Conservation (phyloP, 2,797 vertebrate species). For the Phalanger gymnotis region DNA sequence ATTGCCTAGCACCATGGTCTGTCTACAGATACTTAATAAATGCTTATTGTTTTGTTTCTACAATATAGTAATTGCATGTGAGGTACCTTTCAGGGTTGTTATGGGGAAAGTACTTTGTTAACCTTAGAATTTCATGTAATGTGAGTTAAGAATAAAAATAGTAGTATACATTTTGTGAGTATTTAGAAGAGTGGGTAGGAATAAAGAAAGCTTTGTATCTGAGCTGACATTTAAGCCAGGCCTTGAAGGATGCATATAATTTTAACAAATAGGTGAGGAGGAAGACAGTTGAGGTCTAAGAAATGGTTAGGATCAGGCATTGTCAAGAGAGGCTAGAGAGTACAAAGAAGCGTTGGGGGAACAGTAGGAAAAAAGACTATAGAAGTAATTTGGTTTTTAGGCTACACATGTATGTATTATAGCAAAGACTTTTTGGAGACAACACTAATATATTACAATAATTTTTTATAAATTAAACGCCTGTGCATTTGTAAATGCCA, state of each 20-base stretch:
- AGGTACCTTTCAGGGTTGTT: neutral
- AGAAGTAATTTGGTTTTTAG: neutral
- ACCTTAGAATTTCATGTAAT: neutral
- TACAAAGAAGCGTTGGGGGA: too few species aligned
- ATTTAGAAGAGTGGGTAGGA: neutral
- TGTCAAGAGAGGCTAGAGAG: neutral
- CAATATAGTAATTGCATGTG: too few species aligned
- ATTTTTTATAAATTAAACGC: neutral
- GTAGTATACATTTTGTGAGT: neutral
- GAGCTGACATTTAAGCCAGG: neutral
- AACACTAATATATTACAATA: neutral
- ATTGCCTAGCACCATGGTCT: too few species aligned
- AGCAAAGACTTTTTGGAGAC: neutral
- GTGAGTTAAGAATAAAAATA: neutral
- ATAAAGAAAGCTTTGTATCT: neutral
- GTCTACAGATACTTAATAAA: too few species aligned
- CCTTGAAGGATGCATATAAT: neutral
- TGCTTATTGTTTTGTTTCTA: too few species aligned
- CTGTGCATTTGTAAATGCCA: neutral
- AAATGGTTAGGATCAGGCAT: neutral
- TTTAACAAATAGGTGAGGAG: neutral
- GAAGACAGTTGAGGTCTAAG: neutral
- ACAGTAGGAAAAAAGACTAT: neutral
- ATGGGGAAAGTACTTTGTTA: neutral
- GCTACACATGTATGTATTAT: neutral